Base-by-base conservation (phyloP, 1,140 invertebrate species). In the Aradophagus sp. region DNA sequence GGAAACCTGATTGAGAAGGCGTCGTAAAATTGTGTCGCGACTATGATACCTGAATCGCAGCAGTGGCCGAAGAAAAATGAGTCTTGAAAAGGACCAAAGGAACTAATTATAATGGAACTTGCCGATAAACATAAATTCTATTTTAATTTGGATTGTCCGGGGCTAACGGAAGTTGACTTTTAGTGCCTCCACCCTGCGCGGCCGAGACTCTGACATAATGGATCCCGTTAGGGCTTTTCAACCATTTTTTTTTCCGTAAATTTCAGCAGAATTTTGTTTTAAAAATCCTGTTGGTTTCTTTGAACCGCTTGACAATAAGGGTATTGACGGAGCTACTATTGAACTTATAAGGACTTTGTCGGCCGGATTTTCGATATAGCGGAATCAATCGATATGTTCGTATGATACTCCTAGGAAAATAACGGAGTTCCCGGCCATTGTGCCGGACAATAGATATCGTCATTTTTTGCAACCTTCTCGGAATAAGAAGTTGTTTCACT, bases 121-220 rank as follows among this genome's bases (percentile, higher is more conserved):
- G 41, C 45, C 45, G 19, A 67, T 67, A 52, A 67, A 58, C 45
- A 59, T 67, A 45, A 59, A 67, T 67, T 53, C 55, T 32, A 39
- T 42, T 65, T 58, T 67, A 67, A 67, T 67, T 58, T 67, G 44
- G 29, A 67, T 58, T 58, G 63, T 58, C 19, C 50, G 39, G 15
- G 44, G 1, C 31, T 67, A 67, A 67, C 63, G 63, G 63, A 58
- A 29, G 63, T 52, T 67, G 63, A 68, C 53, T 58, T 68, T 68
- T 68, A 68, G 47, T 17, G 31, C 32, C 62, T 56, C 34, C 35
- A 42, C 52, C 62, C 52, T 55, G 10, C 8, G 20, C 13, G 45
- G 20, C 39, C 15, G 31, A 41, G 19, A 38, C 29, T 48, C 50
- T 29, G 44, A 20, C 20, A 65, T 55, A 65, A 65, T 65, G 7